These are phyloP conservation scores for Tauraco erythrolophus DNA, from an alignment of 2,113 vertebrate species.

Conservation along the genomic window DNA sequence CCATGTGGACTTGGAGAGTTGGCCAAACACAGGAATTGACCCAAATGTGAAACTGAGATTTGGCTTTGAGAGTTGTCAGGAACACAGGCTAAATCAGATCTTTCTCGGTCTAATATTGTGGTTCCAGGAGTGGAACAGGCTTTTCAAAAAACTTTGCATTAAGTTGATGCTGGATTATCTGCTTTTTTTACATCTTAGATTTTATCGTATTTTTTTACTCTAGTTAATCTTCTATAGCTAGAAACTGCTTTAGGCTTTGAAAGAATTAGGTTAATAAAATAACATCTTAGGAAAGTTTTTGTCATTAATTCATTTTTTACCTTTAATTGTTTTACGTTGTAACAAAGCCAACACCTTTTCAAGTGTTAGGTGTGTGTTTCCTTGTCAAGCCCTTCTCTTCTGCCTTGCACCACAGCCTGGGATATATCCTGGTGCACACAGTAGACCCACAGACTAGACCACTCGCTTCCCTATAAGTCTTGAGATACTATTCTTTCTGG, in stretches of 20 bases:
- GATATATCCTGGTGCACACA: neutral
- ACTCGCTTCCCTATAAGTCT: rapidly evolving
- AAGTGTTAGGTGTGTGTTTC: neutral
- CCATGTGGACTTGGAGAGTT: neutral
- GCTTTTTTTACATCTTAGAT: neutral
- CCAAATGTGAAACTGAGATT: neutral
- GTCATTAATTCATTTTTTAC: neutral
- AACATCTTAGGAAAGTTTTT: neutral
- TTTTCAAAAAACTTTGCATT: neutral
- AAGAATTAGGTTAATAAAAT: neutral
- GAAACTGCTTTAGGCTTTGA: neutral
- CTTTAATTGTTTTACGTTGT: neutral
- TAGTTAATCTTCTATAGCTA: neutral
- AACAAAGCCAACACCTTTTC: neutral
- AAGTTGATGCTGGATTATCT: neutral
- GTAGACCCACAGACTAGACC: neutral
- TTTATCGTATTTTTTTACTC: neutral
- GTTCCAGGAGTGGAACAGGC: neutral
- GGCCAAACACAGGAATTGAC: neutral
- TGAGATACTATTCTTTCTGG: neutral
- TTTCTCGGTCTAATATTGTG: neutral
- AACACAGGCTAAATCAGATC: neutral
- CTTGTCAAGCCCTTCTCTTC: neutral
- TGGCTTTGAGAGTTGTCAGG: neutral
- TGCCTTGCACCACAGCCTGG: neutral